These are phyloP conservation scores for Drosophila oshimai DNA, from an alignment of 1,140 invertebrate species.

Conservation along the genomic window DNA sequence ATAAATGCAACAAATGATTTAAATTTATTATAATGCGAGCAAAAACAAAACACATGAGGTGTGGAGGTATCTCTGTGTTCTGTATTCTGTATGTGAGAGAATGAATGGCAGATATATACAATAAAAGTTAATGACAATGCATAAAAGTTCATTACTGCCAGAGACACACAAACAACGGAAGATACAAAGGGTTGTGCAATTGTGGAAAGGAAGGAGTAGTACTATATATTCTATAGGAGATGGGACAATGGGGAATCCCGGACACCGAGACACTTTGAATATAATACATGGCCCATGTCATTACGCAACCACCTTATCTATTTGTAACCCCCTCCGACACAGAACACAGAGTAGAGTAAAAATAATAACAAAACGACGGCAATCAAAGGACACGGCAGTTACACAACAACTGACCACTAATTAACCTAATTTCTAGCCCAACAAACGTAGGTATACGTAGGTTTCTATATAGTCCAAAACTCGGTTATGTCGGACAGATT, in stretches of 20 bases:
- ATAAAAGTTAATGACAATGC: conserved; percentile 80
- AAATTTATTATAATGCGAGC: conserved; percentile 76
- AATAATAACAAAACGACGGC: conserved; percentile 34
- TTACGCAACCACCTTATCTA: not conserved
- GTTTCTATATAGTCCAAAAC: not conserved
- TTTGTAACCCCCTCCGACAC: not conserved
- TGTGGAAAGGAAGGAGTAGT: not conserved
- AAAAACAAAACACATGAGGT: conserved; percentile 14
- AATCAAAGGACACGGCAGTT: conserved; percentile 42
- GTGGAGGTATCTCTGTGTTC: not conserved
- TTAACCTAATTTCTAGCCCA: conserved; percentile 69
- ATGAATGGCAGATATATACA: conserved; percentile 62
- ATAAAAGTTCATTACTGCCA: conserved; percentile 78
- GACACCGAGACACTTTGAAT: not conserved
- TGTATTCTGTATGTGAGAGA: not conserved
- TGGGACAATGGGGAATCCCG: conserved; percentile 18
- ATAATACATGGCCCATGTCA: not conserved
- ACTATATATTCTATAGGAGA: conserved; percentile 15
- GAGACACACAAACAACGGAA: conserved; percentile 42
- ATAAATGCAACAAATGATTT: conserved; percentile 81
- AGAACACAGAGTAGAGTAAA: not conserved
- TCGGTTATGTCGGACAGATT: not conserved
- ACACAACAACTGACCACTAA: conserved; percentile 72
- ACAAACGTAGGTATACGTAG: not conserved
- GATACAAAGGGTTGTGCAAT: conserved; percentile 24